Conservation (phyloP, 1,140 invertebrate species). For the Trypoxylus dichotomus region DNA sequence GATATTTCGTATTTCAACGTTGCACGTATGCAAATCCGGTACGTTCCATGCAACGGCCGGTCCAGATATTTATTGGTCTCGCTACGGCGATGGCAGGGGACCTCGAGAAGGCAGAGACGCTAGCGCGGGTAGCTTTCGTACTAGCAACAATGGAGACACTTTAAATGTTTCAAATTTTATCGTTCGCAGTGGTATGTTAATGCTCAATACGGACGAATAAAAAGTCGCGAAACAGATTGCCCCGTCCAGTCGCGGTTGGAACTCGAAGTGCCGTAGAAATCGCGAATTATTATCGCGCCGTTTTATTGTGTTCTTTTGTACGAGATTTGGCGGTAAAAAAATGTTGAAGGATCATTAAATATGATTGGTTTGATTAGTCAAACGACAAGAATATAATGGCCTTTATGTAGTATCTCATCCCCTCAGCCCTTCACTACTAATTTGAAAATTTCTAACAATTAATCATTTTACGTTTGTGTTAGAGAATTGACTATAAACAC, state of each 20-base stretch:
- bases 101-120: background rate
- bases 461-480: too few relatives aligned
- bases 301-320: too few relatives aligned
- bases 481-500: too few relatives aligned
- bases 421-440: too few relatives aligned
- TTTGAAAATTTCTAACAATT: too few relatives aligned
- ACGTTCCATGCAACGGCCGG: background rate
- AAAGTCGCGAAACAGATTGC: slow-evolving; percentile 30
- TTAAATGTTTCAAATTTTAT: slow-evolving; percentile 30
- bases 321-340: too few relatives aligned
- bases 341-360: too few relatives aligned
- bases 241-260: background rate
- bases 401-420: too few relatives aligned
- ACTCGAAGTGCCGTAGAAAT: too few relatives aligned
- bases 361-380: too few relatives aligned
- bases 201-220: slow-evolving; percentile 19
- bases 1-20: background rate
- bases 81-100: background rate
- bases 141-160: slow-evolving; percentile 26
- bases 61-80: slow-evolving; percentile 25
- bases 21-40: background rate
- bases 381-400: too few relatives aligned
- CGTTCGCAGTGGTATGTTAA: slow-evolving; percentile 26
- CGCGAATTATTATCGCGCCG: too few relatives aligned
- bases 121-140: background rate